Percentiles rank a stretch among this genome's conserved stretches.
phyloP scores from a whole-genome alignment of 1,140 invertebrate genomes.

The Trichogramma pretiosum region DNA sequence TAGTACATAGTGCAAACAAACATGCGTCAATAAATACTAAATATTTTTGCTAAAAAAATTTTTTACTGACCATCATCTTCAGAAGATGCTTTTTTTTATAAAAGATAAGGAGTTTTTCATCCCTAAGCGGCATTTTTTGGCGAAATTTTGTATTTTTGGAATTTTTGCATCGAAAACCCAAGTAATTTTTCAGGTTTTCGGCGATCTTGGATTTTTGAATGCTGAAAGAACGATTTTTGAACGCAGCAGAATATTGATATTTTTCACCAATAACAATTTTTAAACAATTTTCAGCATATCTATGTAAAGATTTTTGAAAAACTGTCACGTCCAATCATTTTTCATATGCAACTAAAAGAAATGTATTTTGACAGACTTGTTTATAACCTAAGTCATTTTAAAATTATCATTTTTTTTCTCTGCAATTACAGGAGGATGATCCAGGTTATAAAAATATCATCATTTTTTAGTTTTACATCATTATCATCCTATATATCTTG shows the following conservation, averaged over 20 bases:
- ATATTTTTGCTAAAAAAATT: background rate
- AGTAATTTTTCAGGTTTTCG: conserved; percentile 35
- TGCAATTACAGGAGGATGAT: conserved; percentile 48
- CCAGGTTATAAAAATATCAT: conserved; percentile 47
- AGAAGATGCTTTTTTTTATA: no score
- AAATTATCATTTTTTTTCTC: conserved; percentile 33
- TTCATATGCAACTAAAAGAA: conserved; percentile 23
- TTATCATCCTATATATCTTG: no score
- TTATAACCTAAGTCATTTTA: conserved; percentile 24
- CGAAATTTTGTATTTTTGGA: conserved; percentile 49
- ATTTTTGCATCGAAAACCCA: conserved; percentile 32
- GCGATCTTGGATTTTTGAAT: conserved; percentile 43
- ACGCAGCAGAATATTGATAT: conserved; percentile 29
- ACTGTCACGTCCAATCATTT: no score
- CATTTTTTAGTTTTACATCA: no score
- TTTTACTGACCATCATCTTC: background rate
- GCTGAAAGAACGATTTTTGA: conserved; percentile 44
- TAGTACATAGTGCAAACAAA: no score
- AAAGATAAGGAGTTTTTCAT: background rate
- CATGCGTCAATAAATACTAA: no score
- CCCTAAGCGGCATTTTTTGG: conserved; percentile 30
- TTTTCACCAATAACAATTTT: background rate
- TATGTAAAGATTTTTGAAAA: no score
- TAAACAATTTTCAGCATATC: background rate
- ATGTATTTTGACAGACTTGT: conserved; percentile 27